Base-by-base conservation (phyloP, 1,140 invertebrate genomes). In the Drosophila ogumai region DNA sequence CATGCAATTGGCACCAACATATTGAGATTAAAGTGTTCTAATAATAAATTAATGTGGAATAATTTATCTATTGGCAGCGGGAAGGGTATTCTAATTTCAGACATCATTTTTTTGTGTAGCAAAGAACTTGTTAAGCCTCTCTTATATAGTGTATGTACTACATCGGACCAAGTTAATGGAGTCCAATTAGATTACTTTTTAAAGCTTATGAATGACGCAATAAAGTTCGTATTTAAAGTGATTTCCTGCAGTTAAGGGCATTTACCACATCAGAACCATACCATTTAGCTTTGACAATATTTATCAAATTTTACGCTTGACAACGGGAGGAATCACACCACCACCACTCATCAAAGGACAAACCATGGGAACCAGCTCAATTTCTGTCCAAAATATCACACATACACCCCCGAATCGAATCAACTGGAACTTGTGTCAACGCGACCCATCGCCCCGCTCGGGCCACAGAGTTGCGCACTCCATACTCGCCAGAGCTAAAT, bases 351-450 rank as follows among this genome's bases (percentile, higher is more conserved):
- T 32, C 64, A 41, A 63, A 22, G 60, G 31, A 65, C 38, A 19
- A 31, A 54, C 43, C 38, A 28, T 28, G 38, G 41, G 15, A 31
- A 7, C 22, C 38, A n/a, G 19, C 9, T 22, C 57, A 15, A 28
- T 38, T 12, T 36, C 66, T 52, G 41, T 44, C 43, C n/a, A 38
- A 5, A 12, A 9, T 19, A 52, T 32, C 34, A 46, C 17, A 19
- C 68, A 25, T n/a, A 36, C 31, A n/a, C 10, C 28, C 40, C 32
- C 43, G 40, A 65, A 54, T 41, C 40, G 40, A 75, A 52, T 75
- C 52, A 75, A 58, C 69, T 66, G 34, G 57, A 75, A 36, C 44
- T 55, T 64, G 50, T 75, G 72, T 55, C 58, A 47, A 56, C 49
- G 40, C 25, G 32, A 44, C 47, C 38, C 52, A 32, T 32, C n/a